Percentiles rank a stretch among this genome's conserved stretches.
Conservation (phyloP, 2,797 vertebrate species). For the Petrocephalus schoutedeni region DNA sequence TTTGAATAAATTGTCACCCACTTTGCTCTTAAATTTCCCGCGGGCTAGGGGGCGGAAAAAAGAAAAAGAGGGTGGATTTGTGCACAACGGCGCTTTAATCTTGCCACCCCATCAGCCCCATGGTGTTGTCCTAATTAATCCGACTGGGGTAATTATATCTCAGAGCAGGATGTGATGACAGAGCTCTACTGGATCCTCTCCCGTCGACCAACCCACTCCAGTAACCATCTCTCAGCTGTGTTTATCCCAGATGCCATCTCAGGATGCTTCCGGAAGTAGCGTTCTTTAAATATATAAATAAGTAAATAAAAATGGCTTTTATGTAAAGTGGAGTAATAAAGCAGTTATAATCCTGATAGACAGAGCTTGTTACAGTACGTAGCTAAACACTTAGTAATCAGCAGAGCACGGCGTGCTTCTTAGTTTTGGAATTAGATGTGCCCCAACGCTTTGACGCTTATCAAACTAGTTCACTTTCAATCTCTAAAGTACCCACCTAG, state of each 20-base stretch:
- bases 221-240: neutral
- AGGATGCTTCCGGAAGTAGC: neutral
- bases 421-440: slow-evolving; percentile 1
- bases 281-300: neutral
- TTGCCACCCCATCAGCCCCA: slow-evolving; percentile 41
- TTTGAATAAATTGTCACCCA: slow-evolving; percentile 26
- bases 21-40: slow-evolving; percentile 36
- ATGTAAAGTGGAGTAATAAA: neutral
- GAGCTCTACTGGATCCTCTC: neutral
- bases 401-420: neutral
- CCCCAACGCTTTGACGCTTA: neutral
- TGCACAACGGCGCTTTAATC: slow-evolving; percentile 42
- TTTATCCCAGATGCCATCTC: neutral
- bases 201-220: neutral
- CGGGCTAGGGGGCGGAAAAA: slow-evolving; percentile 23
- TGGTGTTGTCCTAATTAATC: slow-evolving; percentile 44
- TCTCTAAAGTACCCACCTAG: neutral
- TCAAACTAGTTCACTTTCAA: slow-evolving; percentile 6
- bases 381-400: neutral
- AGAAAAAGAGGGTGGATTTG: slow-evolving; percentile 32
- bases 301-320: neutral
- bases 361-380: neutral
- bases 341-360: neutral
- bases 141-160: slow-evolving; percentile 49
- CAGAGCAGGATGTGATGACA: slow-evolving; percentile 25